Percentiles rank a stretch among this genome's conserved stretches.
Evolutionary conservation across 2,888 invertebrate species (phyloP).

Genomic region (Ceramica pisi): DNA sequence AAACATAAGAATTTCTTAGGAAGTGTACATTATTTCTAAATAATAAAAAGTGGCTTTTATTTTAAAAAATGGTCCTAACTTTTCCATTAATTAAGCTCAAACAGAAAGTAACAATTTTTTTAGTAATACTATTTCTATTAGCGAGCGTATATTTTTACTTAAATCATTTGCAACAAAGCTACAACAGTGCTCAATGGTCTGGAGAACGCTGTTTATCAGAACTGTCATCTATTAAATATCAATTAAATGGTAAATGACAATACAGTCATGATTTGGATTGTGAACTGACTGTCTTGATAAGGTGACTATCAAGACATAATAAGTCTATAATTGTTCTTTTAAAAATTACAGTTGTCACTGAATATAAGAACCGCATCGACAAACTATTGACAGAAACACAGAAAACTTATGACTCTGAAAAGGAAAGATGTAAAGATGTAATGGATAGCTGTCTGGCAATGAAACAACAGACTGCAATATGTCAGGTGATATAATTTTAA

Average conservation of each 20-base stretch:
- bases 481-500: conserved; percentile 76
- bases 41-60: background rate
- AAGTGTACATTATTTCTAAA: background rate
- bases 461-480: conserved; percentile 83
- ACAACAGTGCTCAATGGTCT: conserved; percentile 72
- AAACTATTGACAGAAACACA: conserved; percentile 82
- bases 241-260: conserved; percentile 77
- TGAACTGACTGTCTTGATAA: background rate
- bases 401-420: conserved; percentile 78
- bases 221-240: conserved; percentile 82
- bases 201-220: conserved; percentile 82
- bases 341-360: conserved; percentile 81
- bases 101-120: conserved; percentile 70
- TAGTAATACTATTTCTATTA: conserved; percentile 69
- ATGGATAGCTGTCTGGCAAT: conserved; percentile 84
- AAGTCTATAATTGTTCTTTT: background rate
- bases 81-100: conserved; percentile 66
- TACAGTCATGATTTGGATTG: background rate
- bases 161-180: conserved; percentile 76
- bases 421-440: conserved; percentile 80
- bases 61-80: conserved; percentile 63
- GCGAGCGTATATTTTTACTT: conserved; percentile 77
- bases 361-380: conserved; percentile 84
- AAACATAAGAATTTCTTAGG: conserved; percentile 9
- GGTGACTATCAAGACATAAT: too few species aligned